Evolutionary conservation across 2,797 vertebrate species (phyloP), one percentile per base, ranked within the genome.

Genomic region (Toxotes lorentzi): DNA sequence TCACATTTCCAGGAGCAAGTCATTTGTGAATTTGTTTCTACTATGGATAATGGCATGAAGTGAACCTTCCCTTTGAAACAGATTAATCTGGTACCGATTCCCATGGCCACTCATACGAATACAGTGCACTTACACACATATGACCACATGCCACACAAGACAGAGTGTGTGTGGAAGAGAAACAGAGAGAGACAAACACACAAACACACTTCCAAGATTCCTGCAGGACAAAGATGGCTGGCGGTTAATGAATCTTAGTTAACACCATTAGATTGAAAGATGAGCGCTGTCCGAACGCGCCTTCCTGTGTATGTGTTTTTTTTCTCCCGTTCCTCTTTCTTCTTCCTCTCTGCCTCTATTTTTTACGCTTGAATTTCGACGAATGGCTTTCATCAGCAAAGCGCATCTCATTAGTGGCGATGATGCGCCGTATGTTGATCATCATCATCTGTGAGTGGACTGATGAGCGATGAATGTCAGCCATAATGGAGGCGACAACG

Each of bases 331-430:
- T 78, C 83, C 71, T 81, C 86, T 83, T 79, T 86, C 77, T 82
- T 88, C 79, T 83, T 79, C 80, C 84, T 81, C 81, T 74, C 79
- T 86, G 67, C 76, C 80, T 82, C 86, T 50, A 77, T 91, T 86
- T 93, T 92, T 88, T 91, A 90, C 68, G 86, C 89, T 90, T 85
- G 86, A 92, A 94, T 92, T 90, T 94, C 90, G 80, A 94, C 86
- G 89, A 94, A 94, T 93, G 93, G 87, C 91, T 95, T 94, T 92
- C 94, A 95, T 95, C 93, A 94, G 93, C 93, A 94, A 94, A 93
- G 91, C 90, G 88, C 94, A 93, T 94, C 93, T 94, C 94, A 94
- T 95, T 95, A 94, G 92, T 73, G 75, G 84, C 85, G 88, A 93
- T 94, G 93, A 94, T 93, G 91, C 88, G 81, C 93, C 93, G 93